Base-by-base conservation (phyloP, 2,888 invertebrate genomes). In the Aphidius colemani region DNA sequence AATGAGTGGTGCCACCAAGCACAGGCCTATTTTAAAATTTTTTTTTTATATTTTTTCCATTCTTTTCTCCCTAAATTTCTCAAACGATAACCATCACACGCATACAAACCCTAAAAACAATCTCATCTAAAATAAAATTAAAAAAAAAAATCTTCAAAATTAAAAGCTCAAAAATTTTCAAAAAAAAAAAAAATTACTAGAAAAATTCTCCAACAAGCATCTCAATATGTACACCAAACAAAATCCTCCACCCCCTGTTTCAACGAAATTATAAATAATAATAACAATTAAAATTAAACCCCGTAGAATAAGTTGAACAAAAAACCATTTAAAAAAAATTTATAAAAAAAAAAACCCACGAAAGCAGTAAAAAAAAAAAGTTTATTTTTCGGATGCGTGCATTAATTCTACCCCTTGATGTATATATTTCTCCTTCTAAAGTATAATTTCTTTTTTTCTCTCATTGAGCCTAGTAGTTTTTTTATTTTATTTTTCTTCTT, bases 371-470 rank as follows among this genome's bases (percentile, higher is more conserved):
- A 11, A 51, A 51, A 51, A 51, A 51, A 39, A 30, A 51, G 18
- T 30, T 51, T 51, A 39, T 51, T n/a, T 49, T 57, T 46, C 53
- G 74, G 76, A 76, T 79, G 79, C 79, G 78, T 78, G 78, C 77
- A 78, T 79, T 79, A 79, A 78, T 79, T 77, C 74, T 75, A 73
- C 74, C 74, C 71, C 75, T 74, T 57, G 30, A 30, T 18, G 3
- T 18, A 18, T 30, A 30, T 30, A 2, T 30, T 0, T 30, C 30
- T 3, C 30, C 5, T 30, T 30, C 5, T 30, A 5, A 30, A 5
- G 5, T 30, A 30, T 30, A 30, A 30, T 30, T 30, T 30, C 30
- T 57, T 46, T 64, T 61, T 61, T 50, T 10, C n/a, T 18, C 4
- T 46, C 53, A n/a, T 64, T 43, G 53, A 48, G 63, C 64, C 62